Evolutionary conservation across 2,797 vertebrate species (phyloP).

Genomic region (Carapus acus): DNA sequence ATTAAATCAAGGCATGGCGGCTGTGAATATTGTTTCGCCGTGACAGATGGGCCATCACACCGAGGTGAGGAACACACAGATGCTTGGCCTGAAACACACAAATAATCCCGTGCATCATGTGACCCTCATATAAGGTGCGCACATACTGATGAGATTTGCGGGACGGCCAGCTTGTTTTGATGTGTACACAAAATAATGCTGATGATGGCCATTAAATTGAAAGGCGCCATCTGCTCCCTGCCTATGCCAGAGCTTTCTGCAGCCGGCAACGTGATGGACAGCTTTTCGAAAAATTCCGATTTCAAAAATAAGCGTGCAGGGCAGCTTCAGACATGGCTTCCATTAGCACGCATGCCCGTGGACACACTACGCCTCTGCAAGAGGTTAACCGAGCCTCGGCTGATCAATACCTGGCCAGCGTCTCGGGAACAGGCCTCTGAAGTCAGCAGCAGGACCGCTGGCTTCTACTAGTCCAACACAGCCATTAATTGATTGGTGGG

Average conservation of each 20-base stretch:
- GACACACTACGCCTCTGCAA: constrained; percentile 38
- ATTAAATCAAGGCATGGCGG: neutral
- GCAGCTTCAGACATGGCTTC: constrained; percentile 31
- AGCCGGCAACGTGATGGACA: constrained; percentile 53
- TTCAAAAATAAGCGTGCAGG: constrained; percentile 32
- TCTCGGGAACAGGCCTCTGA: constrained; percentile 37
- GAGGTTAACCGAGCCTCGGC: constrained; percentile 36
- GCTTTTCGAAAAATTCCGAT: constrained; percentile 56
- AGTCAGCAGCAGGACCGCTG: constrained; percentile 41
- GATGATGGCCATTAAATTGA: constrained; percentile 61
- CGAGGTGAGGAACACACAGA: constrained; percentile 1
- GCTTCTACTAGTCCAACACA: constrained; percentile 48
- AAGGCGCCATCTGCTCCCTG: constrained; percentile 57
- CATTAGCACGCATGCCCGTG: constrained; percentile 22
- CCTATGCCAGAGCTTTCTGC: constrained; percentile 42
- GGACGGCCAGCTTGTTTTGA: constrained; percentile 50
- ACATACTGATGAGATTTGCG: constrained; percentile 29
- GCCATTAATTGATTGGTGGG: constrained; percentile 45
- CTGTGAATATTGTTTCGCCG: constrained; percentile 16
- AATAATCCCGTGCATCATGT: neutral
- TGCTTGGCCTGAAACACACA: neutral
- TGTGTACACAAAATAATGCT: constrained; percentile 54
- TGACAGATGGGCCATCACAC: constrained; percentile 5
- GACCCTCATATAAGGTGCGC: constrained; percentile 13
- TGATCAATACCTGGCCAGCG: constrained; percentile 38